Evolutionary conservation across 2,797 vertebrate species (phyloP).

Genomic region (Leptatherina wallacei): DNA sequence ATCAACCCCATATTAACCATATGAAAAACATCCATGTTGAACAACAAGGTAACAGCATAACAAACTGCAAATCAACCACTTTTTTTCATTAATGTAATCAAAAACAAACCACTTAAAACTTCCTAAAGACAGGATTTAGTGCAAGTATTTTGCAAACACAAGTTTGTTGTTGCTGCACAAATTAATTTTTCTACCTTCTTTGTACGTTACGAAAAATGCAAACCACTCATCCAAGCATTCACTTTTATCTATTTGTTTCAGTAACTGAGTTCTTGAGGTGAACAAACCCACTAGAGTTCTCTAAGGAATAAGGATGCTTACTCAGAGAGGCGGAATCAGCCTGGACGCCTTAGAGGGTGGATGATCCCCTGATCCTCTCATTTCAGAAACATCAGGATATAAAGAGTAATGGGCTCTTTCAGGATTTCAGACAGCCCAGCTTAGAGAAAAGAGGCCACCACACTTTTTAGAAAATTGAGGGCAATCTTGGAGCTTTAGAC

Average conservation of each 20-base stretch:
- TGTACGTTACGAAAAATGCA: too few relatives aligned
- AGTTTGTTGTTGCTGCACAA: not conserved
- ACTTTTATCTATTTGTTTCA: too few relatives aligned
- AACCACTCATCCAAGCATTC: too few relatives aligned
- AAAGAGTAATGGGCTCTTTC: constrained; percentile 21
- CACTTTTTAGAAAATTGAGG: constrained; percentile 30
- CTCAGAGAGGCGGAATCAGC: constrained; percentile 18
- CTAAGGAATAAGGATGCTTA: not conserved
- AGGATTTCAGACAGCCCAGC: constrained; percentile 28
- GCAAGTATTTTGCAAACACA: not conserved
- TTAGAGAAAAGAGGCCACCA: constrained; percentile 36
- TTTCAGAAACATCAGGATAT: constrained; percentile 32
- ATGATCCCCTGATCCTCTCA: constrained; percentile 47
- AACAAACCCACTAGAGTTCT: not conserved
- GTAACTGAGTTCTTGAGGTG: too few relatives aligned
- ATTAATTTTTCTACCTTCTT: too few relatives aligned
- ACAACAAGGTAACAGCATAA: not conserved
- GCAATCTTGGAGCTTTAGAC: constrained; percentile 33
- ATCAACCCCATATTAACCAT: too few relatives aligned
- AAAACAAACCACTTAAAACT: not conserved
- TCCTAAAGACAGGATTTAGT: too few relatives aligned
- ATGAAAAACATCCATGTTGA: too few relatives aligned
- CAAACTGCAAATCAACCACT: not conserved
- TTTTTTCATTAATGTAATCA: not conserved
- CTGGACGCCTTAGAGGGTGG: constrained; percentile 9